A percentile compares a stretch with the other conserved stretches of the same genome.
Evolutionary conservation across 35 echinoderm and acorn worm species (phyloP).

Genomic region (Acanthaster planci): DNA sequence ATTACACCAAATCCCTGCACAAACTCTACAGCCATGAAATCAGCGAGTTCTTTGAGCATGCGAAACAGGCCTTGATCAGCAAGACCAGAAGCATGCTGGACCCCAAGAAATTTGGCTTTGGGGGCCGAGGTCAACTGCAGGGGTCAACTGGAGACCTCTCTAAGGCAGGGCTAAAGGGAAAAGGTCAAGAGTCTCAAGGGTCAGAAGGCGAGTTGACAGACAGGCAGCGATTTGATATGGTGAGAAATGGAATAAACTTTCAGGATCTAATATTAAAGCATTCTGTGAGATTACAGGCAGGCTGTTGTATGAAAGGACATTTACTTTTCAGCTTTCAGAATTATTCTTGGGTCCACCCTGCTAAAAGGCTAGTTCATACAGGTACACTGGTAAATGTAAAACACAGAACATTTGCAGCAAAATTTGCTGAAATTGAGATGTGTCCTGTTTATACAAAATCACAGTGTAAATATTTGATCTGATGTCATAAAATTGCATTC

Average conservation of each 20-base stretch:
- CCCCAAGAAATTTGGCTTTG: slow-evolving; percentile 72
- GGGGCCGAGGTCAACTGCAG: not conserved
- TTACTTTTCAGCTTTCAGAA: too few relatives aligned
- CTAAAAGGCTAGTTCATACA: too few relatives aligned
- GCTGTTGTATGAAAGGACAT: not conserved
- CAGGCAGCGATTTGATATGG: slow-evolving; percentile 92
- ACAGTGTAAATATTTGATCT: too few relatives aligned
- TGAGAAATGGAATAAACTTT: slow-evolving; percentile 17
- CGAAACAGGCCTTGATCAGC: slow-evolving; percentile 40
- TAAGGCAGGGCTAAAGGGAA: slow-evolving; percentile 34
- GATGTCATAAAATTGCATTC: too few relatives aligned
- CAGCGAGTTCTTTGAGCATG: slow-evolving; percentile 94
- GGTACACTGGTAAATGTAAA: too few relatives aligned
- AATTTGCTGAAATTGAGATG: too few relatives aligned
- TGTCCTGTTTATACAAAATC: too few relatives aligned
- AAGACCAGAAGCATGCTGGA: slow-evolving; percentile 53
- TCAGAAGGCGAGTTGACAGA: slow-evolving; percentile 82
- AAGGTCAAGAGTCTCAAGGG: slow-evolving; percentile 36
- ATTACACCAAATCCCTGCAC: slow-evolving; percentile 72
- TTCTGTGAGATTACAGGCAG: not conserved
- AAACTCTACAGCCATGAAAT: slow-evolving; percentile 85
- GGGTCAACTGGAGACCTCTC: slow-evolving; percentile 60
- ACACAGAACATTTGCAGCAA: too few relatives aligned
- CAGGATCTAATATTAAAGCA: not conserved
- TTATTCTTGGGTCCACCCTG: too few relatives aligned